Conservation (phyloP, 30 jellyfish, hydroid and myxozoan genomes). For the Aurelia sp. region DNA sequence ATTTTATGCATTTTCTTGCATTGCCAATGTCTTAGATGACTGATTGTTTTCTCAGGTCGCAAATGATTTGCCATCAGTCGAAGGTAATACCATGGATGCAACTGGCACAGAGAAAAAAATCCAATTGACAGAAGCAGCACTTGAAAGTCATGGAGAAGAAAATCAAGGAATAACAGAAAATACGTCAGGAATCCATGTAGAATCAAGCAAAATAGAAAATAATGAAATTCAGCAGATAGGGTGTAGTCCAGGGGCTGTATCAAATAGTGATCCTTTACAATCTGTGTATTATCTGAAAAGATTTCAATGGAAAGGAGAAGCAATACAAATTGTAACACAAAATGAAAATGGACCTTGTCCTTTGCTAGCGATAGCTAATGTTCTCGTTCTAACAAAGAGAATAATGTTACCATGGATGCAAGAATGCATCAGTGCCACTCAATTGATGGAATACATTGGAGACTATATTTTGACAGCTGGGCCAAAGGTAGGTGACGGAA, state of each 20-base stretch:
- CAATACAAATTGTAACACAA: slow-evolving; percentile 88
- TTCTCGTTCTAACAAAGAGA: slow-evolving; percentile 70
- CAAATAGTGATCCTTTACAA: slow-evolving; percentile 21
- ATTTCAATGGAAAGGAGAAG: slow-evolving; percentile 89
- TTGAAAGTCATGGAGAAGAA: too few species aligned
- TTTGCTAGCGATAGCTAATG: slow-evolving; percentile 92
- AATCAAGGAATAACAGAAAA: too few species aligned
- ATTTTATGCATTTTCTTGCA: too few species aligned
- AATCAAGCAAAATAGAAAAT: neutral
- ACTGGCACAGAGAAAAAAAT: too few species aligned
- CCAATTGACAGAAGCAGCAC: too few species aligned
- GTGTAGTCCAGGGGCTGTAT: neutral
- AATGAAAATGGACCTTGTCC: slow-evolving; percentile 99
- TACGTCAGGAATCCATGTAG: too few species aligned
- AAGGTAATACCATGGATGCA: too few species aligned
- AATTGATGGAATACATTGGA: slow-evolving; percentile 93
- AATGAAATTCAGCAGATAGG: neutral
- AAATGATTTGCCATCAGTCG: too few species aligned
- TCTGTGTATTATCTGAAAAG: slow-evolving; percentile 81
- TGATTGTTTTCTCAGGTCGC: too few species aligned
- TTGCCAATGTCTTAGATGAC: too few species aligned
- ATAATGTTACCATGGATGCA: slow-evolving; percentile 82
- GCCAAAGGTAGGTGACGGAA: slow-evolving; percentile 62
- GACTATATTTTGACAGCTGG: slow-evolving; percentile 84
- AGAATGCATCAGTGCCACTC: slow-evolving; percentile 84